Percentiles rank a stretch among this genome's conserved stretches.
These are phyloP conservation scores for Odocoileus virginianus DNA, from an alignment of 2,113 vertebrate genomes.

Conservation along the genomic window DNA sequence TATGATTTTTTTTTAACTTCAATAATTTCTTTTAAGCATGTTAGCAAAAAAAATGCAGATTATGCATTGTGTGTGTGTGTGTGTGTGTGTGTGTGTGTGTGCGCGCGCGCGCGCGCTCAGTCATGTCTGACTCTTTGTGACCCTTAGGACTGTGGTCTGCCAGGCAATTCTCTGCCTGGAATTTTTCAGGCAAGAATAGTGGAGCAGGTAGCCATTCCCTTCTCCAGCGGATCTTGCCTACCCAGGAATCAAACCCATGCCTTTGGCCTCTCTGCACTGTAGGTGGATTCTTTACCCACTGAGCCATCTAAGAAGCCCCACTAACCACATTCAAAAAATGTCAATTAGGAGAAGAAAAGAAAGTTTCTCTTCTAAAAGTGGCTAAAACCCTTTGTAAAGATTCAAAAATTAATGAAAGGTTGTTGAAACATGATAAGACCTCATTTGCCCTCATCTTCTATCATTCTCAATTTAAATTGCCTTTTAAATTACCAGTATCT, in stretches of 20 bases:
- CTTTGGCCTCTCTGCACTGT: not conserved
- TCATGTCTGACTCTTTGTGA: not conserved
- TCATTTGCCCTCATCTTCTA: not conserved
- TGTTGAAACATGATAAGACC: not conserved
- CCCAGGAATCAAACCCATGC: not conserved
- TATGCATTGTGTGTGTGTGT: not conserved
- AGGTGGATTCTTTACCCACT: not conserved
- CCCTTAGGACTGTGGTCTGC: not conserved
- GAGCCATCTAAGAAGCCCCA: not conserved
- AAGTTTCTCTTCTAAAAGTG: not conserved
- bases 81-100: not conserved
- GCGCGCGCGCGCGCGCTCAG: not conserved
- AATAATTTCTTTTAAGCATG: not conserved
- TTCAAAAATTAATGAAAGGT: slow-evolving; percentile 16
- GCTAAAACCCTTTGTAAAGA: not conserved
- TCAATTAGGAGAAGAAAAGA: not conserved
- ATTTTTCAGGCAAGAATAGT: not conserved
- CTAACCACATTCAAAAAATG: not conserved
- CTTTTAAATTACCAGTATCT: not conserved
- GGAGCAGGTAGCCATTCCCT: not conserved
- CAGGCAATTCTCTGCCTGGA: not conserved
- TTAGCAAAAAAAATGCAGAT: not conserved
- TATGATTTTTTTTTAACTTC: not conserved
- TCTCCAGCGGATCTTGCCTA: not conserved
- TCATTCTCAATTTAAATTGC: not conserved